Evolutionary conservation across 2,113 vertebrate genomes (phyloP), one percentile per base, ranked within the genome.

Genomic region (Mormyrus lacerda): DNA sequence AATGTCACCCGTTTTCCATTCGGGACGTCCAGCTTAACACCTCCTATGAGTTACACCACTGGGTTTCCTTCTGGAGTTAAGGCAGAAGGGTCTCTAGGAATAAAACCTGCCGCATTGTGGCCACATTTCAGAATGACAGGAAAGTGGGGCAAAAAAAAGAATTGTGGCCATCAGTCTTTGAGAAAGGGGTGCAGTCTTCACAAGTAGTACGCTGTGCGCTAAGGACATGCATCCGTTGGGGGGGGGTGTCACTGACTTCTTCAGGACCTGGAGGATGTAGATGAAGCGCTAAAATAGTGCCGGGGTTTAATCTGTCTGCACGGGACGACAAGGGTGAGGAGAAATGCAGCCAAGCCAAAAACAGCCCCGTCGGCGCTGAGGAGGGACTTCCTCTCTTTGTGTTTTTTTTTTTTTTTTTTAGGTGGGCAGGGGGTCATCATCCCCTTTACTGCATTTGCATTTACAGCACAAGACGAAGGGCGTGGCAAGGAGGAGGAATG

Each of bases 381-480:
- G 13, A 15, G 31, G 27, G 31, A 2, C 44, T 3, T 27, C 27
- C 50, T 31, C 17, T 45, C 0, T 9, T 89, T 3, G 10, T 24
- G 10, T 7, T 5, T 2, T 1, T 48, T 17, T 8, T 39, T 7
- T 24, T 24, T 2, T 53, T 24, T 79, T 91, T 94, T 98, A 99
- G 92, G 97, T 99, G 69, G 98, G 98, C 1, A 99, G 90, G 0
- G 98, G 98, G 93, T 99, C 98, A 6, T 99, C 98, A 2, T 99
- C 98, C 0, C 98, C 98, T 96, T 98, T 99, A 94, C 96, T 97
- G 96, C 98, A 99, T 91, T 99, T 99, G 94, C 98, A 99, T 91
- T 99, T 99, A 95, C 98, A 99, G 96, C 98, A 99, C 85, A 99
- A 96, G 39, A 99, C 97, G 89, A 99, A 99, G 0, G 98, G 98